Percentiles rank a stretch among this genome's conserved stretches.
phyloP scores from a whole-genome alignment of 1,140 invertebrate species.

The Zaprionus gabonicus region DNA sequence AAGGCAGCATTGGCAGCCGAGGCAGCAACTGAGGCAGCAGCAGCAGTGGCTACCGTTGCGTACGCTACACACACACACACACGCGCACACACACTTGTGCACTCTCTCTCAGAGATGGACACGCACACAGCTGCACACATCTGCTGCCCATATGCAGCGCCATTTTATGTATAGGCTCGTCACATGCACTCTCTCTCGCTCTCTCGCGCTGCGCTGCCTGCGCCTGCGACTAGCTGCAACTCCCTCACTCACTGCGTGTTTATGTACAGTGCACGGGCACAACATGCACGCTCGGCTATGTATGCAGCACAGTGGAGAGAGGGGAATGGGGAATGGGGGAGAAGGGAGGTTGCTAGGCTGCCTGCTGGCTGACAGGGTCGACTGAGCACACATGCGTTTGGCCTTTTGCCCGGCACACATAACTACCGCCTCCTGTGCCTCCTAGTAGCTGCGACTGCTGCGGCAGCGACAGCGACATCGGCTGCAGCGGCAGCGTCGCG shows the following conservation, averaged over 20 bases:
- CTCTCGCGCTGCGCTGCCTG: constrained; percentile 20
- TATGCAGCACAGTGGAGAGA: background rate
- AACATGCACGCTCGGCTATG: constrained; percentile 27
- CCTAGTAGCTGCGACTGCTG: constrained; percentile 14
- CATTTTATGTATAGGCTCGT: constrained; percentile 72
- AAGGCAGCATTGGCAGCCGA: background rate
- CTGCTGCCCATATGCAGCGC: constrained; percentile 57
- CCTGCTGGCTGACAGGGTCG: constrained; percentile 48
- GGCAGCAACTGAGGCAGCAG: constrained; percentile 2
- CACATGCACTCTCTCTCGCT: constrained; percentile 32
- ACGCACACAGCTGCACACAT: constrained; percentile 38
- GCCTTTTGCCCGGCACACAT: constrained; percentile 80
- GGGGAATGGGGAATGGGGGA: constrained; percentile 5
- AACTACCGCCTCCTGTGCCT: constrained; percentile 50
- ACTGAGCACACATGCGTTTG: constrained; percentile 74
- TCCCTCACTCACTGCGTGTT: constrained; percentile 17
- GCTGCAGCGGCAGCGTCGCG: constrained; percentile 51
- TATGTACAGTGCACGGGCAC: constrained; percentile 33
- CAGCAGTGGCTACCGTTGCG: constrained; percentile 58
- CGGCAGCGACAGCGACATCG: no score
- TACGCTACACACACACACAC: constrained; percentile 10
- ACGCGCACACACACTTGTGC: constrained; percentile 11
- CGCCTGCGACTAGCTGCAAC: constrained; percentile 10
- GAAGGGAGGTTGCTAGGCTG: background rate
- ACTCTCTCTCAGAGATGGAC: constrained; percentile 12